Evolutionary conservation across 2,113 vertebrate species (phyloP).

Genomic region (Theristicus caerulescens): DNA sequence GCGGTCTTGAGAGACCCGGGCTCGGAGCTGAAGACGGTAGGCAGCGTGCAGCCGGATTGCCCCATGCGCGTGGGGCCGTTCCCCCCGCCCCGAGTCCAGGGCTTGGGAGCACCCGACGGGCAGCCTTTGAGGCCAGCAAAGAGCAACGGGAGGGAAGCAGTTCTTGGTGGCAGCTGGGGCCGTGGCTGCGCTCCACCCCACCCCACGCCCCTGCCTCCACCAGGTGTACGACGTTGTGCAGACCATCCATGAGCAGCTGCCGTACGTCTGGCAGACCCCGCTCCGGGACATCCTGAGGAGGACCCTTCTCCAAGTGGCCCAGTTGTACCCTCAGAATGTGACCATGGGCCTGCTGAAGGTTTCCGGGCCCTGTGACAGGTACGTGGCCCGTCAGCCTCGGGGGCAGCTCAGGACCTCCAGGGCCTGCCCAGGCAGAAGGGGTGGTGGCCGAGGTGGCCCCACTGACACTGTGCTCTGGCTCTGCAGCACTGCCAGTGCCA

Average conservation of each 20-base stretch:
- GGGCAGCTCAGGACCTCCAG: no score
- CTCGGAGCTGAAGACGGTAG: not conserved
- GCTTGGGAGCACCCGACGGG: not conserved
- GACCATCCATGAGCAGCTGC: not conserved
- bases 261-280: accelerated
- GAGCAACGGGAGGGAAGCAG: not conserved
- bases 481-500: not conserved
- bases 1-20: not conserved
- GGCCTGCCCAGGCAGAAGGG: not conserved
- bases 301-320: not conserved
- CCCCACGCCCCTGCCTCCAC: not conserved
- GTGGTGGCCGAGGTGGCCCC: not conserved
- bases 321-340: accelerated
- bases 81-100: not conserved
- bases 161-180: not conserved
- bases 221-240: not conserved
- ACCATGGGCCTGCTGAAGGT: not conserved
- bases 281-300: not conserved
- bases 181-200: not conserved
- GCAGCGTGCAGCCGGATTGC: not conserved
- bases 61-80: not conserved
- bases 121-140: not conserved
- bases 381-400: not conserved
- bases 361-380: not conserved
- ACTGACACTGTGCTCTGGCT: not conserved